Conservation (phyloP, 1,140 invertebrate species). For the Chymomyza costata region DNA sequence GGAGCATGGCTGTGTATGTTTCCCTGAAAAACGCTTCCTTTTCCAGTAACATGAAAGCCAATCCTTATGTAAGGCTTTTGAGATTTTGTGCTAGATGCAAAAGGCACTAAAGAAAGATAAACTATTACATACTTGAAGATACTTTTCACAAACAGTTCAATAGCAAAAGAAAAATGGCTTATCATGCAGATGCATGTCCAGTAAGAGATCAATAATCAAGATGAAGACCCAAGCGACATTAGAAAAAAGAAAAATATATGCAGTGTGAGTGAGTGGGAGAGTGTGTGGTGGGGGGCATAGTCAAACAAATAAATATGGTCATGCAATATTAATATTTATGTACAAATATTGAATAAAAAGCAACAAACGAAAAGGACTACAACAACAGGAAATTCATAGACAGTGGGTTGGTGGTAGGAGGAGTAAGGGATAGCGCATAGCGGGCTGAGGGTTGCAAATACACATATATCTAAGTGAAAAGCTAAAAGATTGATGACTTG, state of each 20-base stretch:
- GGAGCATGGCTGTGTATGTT: no score
- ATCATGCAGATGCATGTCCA: not conserved
- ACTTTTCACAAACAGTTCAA: no score
- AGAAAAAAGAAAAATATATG: not conserved
- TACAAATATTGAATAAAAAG: conserved; percentile 55
- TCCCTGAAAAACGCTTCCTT: no score
- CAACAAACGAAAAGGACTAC: conserved; percentile 4
- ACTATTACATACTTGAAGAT: not conserved
- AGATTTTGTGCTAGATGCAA: no score
- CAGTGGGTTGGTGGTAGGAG: not conserved
- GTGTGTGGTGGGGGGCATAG: no score
- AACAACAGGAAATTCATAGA: conserved; percentile 3
- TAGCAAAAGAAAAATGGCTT: not conserved
- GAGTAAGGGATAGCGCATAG: conserved; percentile 3
- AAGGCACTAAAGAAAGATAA: not conserved
- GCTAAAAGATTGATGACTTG: conserved; percentile 64
- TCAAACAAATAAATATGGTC: conserved; percentile 63
- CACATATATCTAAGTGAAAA: conserved; percentile 63
- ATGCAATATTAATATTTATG: conserved; percentile 70
- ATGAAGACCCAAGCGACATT: not conserved
- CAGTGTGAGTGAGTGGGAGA: not conserved
- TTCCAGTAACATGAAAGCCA: no score
- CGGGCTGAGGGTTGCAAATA: conserved; percentile 24
- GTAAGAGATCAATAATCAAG: not conserved
- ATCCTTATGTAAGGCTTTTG: no score